phyloP scores from a whole-genome alignment of 2,113 vertebrate species.

The Phyllopteryx taeniolatus region DNA sequence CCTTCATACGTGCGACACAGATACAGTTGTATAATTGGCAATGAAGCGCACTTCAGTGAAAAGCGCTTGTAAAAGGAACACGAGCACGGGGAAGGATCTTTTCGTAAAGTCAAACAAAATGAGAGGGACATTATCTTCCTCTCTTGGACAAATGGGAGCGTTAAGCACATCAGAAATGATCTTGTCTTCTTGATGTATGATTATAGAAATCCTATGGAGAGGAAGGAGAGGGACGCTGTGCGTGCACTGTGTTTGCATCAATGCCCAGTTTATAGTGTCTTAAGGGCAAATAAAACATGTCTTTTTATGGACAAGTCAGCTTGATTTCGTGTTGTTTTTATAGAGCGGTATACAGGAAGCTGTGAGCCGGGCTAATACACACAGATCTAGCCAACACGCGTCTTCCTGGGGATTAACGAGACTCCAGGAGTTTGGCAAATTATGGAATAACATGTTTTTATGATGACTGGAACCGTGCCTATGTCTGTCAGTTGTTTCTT shows the following conservation, averaged over 20 bases:
- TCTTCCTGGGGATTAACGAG: conserved; percentile 44
- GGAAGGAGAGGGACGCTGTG: not conserved
- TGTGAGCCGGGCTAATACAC: conserved; percentile 10
- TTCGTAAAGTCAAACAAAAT: conserved; percentile 39
- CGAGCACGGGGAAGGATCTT: conserved; percentile 24
- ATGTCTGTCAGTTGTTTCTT: conserved; percentile 27
- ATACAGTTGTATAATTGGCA: conserved; percentile 29
- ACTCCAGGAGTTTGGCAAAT: conserved; percentile 25
- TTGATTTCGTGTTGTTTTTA: conserved; percentile 54
- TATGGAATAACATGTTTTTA: conserved; percentile 44
- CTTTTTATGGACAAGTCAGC: conserved; percentile 63
- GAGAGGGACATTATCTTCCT: conserved; percentile 36
- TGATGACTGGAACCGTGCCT: conserved; percentile 20
- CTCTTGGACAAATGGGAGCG: conserved; percentile 23
- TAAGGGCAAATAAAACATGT: conserved; percentile 40
- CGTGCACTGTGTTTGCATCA: conserved; percentile 18
- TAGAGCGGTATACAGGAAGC: conserved; percentile 28
- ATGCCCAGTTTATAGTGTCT: conserved; percentile 15
- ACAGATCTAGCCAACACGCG: conserved; percentile 24
- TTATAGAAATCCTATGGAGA: conserved; percentile 5
- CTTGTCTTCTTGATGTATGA: conserved; percentile 14
- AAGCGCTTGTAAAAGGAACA: conserved; percentile 39
- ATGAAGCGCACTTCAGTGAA: conserved; percentile 55
- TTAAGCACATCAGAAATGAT: conserved; percentile 18
- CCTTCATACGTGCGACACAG: conserved; percentile 40